Base-by-base conservation (phyloP, 2,888 invertebrate species). In the Cryptosula pallasiana region DNA sequence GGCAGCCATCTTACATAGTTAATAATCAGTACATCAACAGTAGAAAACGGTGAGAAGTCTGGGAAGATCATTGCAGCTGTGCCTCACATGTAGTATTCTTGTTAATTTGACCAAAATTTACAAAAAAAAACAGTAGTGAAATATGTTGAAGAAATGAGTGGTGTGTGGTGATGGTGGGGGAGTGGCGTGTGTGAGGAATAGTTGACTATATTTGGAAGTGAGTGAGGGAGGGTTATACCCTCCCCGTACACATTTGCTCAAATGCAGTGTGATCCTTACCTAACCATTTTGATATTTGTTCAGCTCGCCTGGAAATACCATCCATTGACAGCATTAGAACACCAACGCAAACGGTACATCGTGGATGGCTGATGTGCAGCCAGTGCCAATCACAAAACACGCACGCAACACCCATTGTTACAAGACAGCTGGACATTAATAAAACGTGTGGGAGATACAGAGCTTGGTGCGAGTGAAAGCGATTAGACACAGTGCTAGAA, bases 341-440 rank as follows among this genome's bases (percentile, higher is more conserved):
- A 45, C 45, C 9, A 20, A 45, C n/a, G n/a, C n/a, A n/a, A n/a
- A n/a, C n/a, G n/a, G n/a, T n/a, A n/a, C n/a, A n/a, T n/a, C n/a
- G n/a, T n/a, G n/a, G n/a, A n/a, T n/a, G n/a, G n/a, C n/a, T n/a
- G n/a, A n/a, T n/a, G n/a, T n/a, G n/a, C n/a, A n/a, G n/a, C n/a
- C n/a, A 13, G 32, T 32, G 63, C 27, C 63, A 63, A 63, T 63
- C 63, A 63, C 63, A 63, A 63, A 63, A 63, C 63, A 63, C 63
- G 27, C 63, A 63, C 63, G 27, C 63, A 55, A 3, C n/a, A n/a
- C n/a, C n/a, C n/a, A 45, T 45, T 45, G 45, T 45, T 45, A 45
- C 45, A 45, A 45, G 45, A 45, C 45, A 45, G 45, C 45, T 45
- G 20, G 9, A 45, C 20, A 45, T 20, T n/a, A n/a, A n/a, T n/a